Conservation (phyloP, 2,113 vertebrate genomes). For the Chascanopsetta lugubris region DNA sequence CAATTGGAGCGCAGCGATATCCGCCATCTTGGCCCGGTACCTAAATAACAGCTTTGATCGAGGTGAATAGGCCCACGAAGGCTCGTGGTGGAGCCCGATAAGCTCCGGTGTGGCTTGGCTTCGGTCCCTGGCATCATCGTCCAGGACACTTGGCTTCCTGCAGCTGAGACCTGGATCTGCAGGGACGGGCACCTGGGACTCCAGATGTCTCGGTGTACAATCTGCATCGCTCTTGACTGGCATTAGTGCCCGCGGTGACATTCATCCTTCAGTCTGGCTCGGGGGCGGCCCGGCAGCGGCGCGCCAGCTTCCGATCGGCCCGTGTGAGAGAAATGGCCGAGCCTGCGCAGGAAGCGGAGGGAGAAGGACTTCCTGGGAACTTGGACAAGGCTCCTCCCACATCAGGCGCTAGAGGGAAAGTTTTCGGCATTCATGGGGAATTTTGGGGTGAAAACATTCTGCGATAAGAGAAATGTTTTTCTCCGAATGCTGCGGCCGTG, state of each 20-base stretch:
- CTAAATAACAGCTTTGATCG: constrained; percentile 77
- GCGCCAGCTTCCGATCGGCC: constrained; percentile 66
- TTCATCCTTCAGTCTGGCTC: constrained; percentile 67
- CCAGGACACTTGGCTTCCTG: constrained; percentile 73
- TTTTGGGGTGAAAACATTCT: constrained; percentile 33
- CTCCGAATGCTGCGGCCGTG: constrained; percentile 29
- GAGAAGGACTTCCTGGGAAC: constrained; percentile 11
- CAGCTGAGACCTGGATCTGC: constrained; percentile 72
- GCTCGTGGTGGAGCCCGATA: constrained; percentile 69
- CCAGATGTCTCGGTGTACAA: constrained; percentile 76
- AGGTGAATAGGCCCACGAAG: constrained; percentile 75
- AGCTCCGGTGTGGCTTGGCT: constrained; percentile 68
- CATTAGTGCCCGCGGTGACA: constrained; percentile 61
- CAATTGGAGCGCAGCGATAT: constrained; percentile 71
- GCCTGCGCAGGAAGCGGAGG: constrained; percentile 12
- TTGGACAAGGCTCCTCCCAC: constrained; percentile 19
- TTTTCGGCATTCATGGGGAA: constrained; percentile 2
- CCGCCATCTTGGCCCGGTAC: constrained; percentile 74
- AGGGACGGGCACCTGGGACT: constrained; percentile 76
- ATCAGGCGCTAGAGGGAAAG: constrained; percentile 18
- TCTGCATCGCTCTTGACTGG: constrained; percentile 67
- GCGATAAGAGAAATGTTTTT: constrained; percentile 36
- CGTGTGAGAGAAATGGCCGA: constrained; percentile 32
- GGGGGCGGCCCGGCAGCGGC: constrained; percentile 20
- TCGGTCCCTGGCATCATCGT: constrained; percentile 52